These are phyloP conservation scores for Drosophila serrata DNA, from an alignment of 1,140 invertebrate genomes.

Conservation along the genomic window DNA sequence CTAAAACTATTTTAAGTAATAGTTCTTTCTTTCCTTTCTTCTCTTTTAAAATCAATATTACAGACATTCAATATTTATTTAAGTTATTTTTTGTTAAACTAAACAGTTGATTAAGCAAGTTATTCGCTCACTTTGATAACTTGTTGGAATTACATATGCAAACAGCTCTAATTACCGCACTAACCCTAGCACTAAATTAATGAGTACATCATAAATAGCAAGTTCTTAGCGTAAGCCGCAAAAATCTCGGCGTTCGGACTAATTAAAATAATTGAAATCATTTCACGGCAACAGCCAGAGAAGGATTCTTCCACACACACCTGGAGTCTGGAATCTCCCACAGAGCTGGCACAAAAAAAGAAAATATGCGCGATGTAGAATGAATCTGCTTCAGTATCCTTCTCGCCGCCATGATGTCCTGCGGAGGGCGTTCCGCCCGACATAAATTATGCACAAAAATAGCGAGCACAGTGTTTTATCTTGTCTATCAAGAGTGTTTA, in stretches of 20 bases:
- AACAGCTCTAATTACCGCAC: neutral
- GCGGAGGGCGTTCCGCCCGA: constrained; percentile 23
- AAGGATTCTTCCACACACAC: constrained; percentile 5
- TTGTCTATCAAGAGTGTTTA: constrained; percentile 84
- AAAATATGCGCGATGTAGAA: constrained; percentile 41
- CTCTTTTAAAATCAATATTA: neutral
- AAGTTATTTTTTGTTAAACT: neutral
- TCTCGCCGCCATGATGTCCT: constrained; percentile 11
- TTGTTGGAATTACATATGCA: neutral
- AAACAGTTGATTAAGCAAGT: neutral
- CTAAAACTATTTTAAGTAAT: neutral
- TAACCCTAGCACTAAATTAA: constrained; percentile 1
- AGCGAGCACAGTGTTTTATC: constrained; percentile 78
- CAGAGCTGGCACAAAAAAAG: constrained; percentile 50
- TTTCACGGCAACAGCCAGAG: constrained; percentile 13
- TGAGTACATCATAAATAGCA: constrained; percentile 4
- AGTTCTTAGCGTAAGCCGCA: constrained; percentile 26
- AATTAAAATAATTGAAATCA: constrained; percentile 78
- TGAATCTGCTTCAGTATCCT: neutral
- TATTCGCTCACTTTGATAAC: neutral
- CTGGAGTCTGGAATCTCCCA: constrained; percentile 7
- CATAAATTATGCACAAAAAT: constrained; percentile 83
- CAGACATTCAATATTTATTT: neutral
- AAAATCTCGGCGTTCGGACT: constrained; percentile 54
- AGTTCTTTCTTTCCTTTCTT: neutral